phyloP scores from a whole-genome alignment of 1,140 invertebrate species.

The Drosophila orosa region DNA sequence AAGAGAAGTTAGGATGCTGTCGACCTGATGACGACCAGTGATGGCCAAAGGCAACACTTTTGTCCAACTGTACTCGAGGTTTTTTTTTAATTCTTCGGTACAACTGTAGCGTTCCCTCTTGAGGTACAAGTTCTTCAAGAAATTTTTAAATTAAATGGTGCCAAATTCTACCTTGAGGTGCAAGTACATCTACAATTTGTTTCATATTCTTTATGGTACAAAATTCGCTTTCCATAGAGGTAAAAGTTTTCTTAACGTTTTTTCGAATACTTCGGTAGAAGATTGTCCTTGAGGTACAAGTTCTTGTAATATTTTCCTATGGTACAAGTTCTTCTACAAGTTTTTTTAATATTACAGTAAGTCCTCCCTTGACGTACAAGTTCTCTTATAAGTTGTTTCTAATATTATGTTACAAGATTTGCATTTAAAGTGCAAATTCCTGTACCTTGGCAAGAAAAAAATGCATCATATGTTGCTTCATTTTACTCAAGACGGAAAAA shows the following conservation, averaged over 20 bases:
- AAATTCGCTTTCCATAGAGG: neutral
- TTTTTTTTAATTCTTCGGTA: neutral
- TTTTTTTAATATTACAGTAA: neutral
- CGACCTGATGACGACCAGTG: constrained; percentile 1
- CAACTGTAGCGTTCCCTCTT: neutral
- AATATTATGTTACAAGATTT: too few species aligned
- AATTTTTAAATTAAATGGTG: neutral
- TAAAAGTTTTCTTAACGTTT: too few species aligned
- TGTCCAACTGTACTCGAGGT: neutral
- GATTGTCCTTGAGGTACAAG: neutral
- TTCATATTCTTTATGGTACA: neutral
- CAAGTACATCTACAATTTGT: neutral
- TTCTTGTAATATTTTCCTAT: too few species aligned
- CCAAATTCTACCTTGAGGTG: too few species aligned
- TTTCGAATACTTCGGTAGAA: too few species aligned
- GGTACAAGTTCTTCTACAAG: neutral
- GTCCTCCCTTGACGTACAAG: neutral
- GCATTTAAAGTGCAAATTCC: neutral
- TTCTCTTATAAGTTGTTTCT: neutral
- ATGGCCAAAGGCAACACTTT: neutral
- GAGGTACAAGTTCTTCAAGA: neutral
- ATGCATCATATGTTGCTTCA: neutral
- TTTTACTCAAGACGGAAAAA: too few species aligned
- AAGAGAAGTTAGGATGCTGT: constrained; percentile 31
- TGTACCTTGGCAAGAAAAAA: neutral